Percentiles rank a stretch among this genome's conserved stretches.
phyloP scores from a whole-genome alignment of 2,113 vertebrate species.

The Mus pahari region DNA sequence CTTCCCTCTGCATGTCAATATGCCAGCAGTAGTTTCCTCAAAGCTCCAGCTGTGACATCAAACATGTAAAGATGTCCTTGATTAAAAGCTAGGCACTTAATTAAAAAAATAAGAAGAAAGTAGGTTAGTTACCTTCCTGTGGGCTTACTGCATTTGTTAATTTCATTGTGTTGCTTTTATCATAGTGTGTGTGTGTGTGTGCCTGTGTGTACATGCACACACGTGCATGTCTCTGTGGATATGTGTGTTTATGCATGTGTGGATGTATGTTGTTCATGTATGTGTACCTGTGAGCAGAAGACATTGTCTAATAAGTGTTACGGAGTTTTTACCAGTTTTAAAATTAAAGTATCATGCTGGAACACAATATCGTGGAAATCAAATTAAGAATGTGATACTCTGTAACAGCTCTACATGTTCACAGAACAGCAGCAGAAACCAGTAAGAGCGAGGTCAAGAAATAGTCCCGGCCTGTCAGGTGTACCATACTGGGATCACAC shows the following conservation, averaged over 20 bases:
- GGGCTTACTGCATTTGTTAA: neutral
- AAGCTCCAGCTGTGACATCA: neutral
- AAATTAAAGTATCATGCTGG: neutral
- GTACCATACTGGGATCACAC: neutral
- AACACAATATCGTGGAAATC: neutral
- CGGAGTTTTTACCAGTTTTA: neutral
- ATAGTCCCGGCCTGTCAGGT: neutral
- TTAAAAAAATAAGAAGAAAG: neutral
- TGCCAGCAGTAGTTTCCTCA: rapidly evolving
- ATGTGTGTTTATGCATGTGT: neutral
- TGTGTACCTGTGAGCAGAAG: neutral
- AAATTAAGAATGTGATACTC: neutral
- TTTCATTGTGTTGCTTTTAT: neutral
- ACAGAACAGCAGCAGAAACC: neutral
- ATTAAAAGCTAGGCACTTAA: neutral
- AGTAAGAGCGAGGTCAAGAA: neutral
- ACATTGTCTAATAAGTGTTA: neutral
- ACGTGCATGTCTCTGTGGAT: neutral
- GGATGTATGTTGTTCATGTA: neutral
- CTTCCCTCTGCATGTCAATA: neutral
- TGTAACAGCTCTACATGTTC: neutral
- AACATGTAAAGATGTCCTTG: neutral
- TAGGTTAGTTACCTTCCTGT: neutral
- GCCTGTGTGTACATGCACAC: neutral
- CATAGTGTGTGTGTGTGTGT: neutral